Conservation (phyloP, 2,888 invertebrate genomes). For the Mesorhabditis sp. region DNA sequence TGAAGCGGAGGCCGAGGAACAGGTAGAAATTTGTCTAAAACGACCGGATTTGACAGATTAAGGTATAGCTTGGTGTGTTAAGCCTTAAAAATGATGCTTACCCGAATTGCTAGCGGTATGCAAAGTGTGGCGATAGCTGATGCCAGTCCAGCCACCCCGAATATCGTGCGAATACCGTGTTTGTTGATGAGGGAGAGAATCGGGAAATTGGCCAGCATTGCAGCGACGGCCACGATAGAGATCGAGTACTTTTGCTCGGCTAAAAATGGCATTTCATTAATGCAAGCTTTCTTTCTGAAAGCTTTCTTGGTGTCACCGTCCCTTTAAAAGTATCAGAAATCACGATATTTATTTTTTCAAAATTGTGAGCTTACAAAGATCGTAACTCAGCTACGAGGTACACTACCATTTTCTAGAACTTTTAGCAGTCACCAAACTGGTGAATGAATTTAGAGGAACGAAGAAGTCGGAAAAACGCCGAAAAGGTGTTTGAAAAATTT, state of each 20-base stretch:
- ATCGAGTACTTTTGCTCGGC: conserved; percentile 28
- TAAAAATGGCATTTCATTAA: no score
- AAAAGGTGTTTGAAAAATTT: no score
- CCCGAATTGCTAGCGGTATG: conserved; percentile 34
- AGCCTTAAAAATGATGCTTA: neutral
- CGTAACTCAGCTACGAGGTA: no score
- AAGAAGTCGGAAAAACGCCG: no score
- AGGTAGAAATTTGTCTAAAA: neutral
- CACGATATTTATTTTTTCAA: no score
- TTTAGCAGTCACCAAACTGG: no score
- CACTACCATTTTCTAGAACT: no score
- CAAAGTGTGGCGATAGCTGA: conserved; percentile 35
- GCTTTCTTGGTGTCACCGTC: no score
- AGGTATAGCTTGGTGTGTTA: neutral
- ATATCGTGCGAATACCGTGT: conserved; percentile 24
- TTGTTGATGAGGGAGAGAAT: conserved; percentile 35
- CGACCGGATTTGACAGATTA: neutral
- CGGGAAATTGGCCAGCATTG: conserved; percentile 41
- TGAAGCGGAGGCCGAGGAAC: neutral
- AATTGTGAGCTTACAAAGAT: no score
- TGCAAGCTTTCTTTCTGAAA: no score
- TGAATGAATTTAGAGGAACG: no score
- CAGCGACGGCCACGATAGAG: conserved; percentile 38
- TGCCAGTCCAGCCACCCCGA: conserved; percentile 38
- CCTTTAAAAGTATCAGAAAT: no score